phyloP scores from a whole-genome alignment of 2,113 vertebrate species.

The Odobenus rosmarus region DNA sequence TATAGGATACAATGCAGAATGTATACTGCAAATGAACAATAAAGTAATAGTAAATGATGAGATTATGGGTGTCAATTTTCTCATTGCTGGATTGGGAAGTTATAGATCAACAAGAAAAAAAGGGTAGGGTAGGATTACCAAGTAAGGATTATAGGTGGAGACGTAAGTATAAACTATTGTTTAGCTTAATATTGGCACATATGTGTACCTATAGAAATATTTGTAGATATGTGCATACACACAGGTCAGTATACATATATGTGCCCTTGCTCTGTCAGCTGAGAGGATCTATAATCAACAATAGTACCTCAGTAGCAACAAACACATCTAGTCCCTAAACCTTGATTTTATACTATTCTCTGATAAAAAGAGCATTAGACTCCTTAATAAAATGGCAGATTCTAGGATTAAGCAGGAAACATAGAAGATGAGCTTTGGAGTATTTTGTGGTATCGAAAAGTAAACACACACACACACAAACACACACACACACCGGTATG shows the following conservation, averaged over 20 bases:
- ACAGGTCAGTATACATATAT: neutral
- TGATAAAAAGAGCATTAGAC: neutral
- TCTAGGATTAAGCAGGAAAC: neutral
- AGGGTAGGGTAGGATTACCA: neutral
- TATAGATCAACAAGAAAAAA: neutral
- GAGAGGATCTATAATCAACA: neutral
- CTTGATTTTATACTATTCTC: neutral
- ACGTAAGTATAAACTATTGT: neutral
- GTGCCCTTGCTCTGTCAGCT: neutral
- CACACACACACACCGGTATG: neutral
- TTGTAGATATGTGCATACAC: neutral
- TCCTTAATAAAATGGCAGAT: neutral
- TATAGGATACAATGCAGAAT: neutral
- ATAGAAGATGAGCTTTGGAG: neutral
- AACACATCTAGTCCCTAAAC: neutral
- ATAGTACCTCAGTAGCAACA: neutral
- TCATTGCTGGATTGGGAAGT: neutral
- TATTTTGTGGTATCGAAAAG: neutral
- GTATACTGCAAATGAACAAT: neutral
- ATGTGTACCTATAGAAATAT: neutral
- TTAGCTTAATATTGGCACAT: neutral
- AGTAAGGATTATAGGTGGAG: neutral
- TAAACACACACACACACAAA: neutral
- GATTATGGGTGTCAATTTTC: neutral
- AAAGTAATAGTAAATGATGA: neutral